Conservation (phyloP, 2,113 vertebrate genomes). For the Tiliqua scincoides region DNA sequence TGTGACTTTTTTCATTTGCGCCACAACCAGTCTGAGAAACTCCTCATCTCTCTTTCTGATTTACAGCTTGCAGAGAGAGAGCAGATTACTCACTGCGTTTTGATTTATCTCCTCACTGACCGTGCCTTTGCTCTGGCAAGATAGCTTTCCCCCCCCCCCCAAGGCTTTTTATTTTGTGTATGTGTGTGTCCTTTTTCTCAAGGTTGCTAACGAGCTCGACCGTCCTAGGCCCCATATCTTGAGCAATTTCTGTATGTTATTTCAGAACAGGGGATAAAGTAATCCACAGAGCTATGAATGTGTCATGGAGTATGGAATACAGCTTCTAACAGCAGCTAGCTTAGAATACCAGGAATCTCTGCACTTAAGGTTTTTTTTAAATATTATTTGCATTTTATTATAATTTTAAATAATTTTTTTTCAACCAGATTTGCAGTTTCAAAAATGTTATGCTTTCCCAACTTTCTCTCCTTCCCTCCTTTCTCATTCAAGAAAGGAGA, state of each 20-base stretch:
- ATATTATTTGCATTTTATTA: background rate
- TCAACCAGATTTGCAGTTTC: background rate
- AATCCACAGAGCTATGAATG: background rate
- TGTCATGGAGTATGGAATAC: background rate
- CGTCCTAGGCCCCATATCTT: background rate
- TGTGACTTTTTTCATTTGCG: slow-evolving; percentile 23
- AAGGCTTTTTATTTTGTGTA: slow-evolving; percentile 18
- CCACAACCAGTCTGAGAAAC: background rate
- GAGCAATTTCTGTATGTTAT: rapidly evolving
- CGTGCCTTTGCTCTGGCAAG: slow-evolving; percentile 2
- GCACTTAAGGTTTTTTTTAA: background rate
- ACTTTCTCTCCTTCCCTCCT: background rate
- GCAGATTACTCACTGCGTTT: slow-evolving; percentile 18
- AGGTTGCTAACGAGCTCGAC: slow-evolving; percentile 2
- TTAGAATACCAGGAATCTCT: background rate
- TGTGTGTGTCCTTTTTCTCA: background rate
- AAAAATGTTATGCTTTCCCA: background rate
- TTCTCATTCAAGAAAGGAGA: background rate
- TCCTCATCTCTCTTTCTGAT: slow-evolving; percentile 46
- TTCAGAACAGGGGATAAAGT: background rate
- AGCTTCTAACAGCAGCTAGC: background rate
- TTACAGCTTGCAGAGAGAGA: slow-evolving; percentile 20
- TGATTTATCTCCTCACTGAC: slow-evolving; percentile 38
- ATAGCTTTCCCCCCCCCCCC: slow-evolving; percentile 14
- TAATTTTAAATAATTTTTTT: background rate